Evolutionary conservation across 2,888 invertebrate species (phyloP).

Genomic region (Arctia plantaginis): DNA sequence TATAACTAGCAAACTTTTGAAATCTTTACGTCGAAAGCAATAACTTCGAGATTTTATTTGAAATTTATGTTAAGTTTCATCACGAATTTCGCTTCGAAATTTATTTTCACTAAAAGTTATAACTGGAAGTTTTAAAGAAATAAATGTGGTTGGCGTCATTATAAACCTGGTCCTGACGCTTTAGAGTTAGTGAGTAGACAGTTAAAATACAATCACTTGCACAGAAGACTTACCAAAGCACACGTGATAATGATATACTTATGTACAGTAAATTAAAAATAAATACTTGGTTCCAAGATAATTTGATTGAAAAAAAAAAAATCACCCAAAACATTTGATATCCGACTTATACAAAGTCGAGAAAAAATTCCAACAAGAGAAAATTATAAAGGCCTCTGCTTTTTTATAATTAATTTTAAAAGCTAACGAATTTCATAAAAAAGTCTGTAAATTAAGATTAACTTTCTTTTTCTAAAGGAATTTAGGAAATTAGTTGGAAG

Average conservation of each 20-base stretch:
- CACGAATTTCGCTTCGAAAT: constrained; percentile 34
- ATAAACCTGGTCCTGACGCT: constrained; percentile 32
- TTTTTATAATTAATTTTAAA: background rate
- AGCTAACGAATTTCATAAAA: background rate
- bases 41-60: constrained; percentile 25
- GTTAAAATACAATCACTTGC: constrained; percentile 5
- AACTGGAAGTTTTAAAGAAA: constrained; percentile 38
- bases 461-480: background rate
- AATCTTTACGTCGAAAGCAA: background rate
- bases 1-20: constrained; percentile 6
- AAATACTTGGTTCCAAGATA: background rate
- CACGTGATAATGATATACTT: too few species aligned
- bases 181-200: constrained; percentile 28
- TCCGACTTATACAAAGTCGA: background rate
- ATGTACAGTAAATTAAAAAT: background rate
- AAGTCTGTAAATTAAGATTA: background rate
- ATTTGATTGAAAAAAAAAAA: background rate
- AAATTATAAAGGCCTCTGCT: background rate
- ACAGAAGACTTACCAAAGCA: constrained; percentile 5
- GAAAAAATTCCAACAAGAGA: background rate
- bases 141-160: constrained; percentile 33
- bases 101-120: constrained; percentile 38
- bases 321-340: background rate
- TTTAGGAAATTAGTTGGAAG: background rate
- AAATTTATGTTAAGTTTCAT: constrained; percentile 28